Evolutionary conservation across 2,113 vertebrate species (phyloP).

Genomic region (Calonectris borealis): DNA sequence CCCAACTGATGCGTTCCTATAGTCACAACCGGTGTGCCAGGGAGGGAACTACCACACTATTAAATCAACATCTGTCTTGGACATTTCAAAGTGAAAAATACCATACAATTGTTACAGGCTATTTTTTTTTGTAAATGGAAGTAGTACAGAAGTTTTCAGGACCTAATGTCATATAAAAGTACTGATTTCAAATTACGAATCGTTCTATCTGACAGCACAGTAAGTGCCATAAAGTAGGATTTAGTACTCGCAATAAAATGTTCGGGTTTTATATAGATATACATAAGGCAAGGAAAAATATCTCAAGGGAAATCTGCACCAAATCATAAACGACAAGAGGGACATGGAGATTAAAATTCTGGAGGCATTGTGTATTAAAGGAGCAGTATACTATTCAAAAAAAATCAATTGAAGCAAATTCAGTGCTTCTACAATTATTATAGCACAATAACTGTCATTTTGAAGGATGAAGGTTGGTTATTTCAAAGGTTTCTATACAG

Average conservation of each 20-base stretch:
- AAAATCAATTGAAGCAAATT: conserved; percentile 50
- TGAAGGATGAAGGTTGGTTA: conserved; percentile 54
- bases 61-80: not conserved
- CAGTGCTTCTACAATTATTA: conserved; percentile 45
- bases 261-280: not conserved
- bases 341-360: conserved; percentile 26
- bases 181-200: not conserved
- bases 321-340: conserved; percentile 46
- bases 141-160: not conserved
- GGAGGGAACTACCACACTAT: not conserved
- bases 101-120: not conserved
- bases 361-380: not conserved
- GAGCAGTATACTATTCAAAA: conserved; percentile 13
- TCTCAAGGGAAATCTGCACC: conserved; percentile 35
- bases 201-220: not conserved
- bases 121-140: not conserved
- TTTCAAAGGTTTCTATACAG: conserved; percentile 43
- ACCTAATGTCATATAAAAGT: not conserved
- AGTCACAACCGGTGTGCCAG: not conserved
- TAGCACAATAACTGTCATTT: conserved; percentile 57
- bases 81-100: not conserved
- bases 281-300: not conserved
- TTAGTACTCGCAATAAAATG: not conserved
- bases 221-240: conserved; percentile 16
- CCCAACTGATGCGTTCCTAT: accelerated